Percentiles rank a stretch among this genome's conserved stretches.
These are phyloP conservation scores for Acrocephalus arundinaceus DNA, from an alignment of 2,113 vertebrate genomes.

Conservation along the genomic window DNA sequence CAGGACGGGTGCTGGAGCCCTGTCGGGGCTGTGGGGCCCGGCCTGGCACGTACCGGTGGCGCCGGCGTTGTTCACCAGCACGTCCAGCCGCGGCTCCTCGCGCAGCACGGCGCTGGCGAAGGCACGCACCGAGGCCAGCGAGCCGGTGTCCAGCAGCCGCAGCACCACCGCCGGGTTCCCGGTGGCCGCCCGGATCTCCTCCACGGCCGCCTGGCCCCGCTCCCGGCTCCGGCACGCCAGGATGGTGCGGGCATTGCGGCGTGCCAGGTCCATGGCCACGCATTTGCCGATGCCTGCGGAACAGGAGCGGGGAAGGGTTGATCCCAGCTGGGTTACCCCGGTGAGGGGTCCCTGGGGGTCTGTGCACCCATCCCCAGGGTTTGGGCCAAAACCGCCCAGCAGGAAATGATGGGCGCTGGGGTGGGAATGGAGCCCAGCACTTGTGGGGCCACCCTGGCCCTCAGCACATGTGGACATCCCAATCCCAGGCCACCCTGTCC, in stretches of 20 bases:
- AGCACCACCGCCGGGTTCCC: constrained; percentile 76
- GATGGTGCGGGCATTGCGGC: constrained; percentile 82
- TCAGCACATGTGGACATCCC: neutral
- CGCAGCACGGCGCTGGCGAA: constrained; percentile 73
- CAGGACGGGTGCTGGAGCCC: fast-evolving
- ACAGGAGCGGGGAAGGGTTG: fast-evolving
- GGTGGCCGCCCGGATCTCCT: constrained; percentile 74
- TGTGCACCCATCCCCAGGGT: fast-evolving
- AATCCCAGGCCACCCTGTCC: no score
- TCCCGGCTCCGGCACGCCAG: constrained; percentile 79
- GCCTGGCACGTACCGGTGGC: constrained; percentile 60
- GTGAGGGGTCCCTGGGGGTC: fast-evolving
- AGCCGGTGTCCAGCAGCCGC: constrained; percentile 78
- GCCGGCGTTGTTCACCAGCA: constrained; percentile 86
- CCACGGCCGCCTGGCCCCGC: constrained; percentile 64
- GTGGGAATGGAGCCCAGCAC: neutral
- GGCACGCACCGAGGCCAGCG: constrained; percentile 77
- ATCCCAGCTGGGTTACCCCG: neutral
- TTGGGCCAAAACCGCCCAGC: fast-evolving
- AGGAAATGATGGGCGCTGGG: fast-evolving
- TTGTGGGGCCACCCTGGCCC: neutral
- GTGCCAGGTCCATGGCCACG: constrained; percentile 82
- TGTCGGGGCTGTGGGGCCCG: fast-evolving
- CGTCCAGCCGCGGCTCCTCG: constrained; percentile 79
- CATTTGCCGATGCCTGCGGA: constrained; percentile 81